Base-by-base conservation (phyloP, 2,797 vertebrate genomes). In the Austrolebias charrua region DNA sequence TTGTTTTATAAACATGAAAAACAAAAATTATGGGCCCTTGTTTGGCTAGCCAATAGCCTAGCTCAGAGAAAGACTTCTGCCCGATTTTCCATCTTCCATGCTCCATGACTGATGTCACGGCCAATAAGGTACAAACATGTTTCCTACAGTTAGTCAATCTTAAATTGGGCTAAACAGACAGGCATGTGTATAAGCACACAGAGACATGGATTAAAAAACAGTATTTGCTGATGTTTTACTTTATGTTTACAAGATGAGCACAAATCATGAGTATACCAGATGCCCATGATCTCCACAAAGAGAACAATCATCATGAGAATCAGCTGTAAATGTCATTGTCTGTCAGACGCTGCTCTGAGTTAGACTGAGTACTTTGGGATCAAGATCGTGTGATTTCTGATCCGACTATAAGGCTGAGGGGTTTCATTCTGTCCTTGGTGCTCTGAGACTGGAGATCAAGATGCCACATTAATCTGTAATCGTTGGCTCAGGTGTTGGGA, bases 401-500 rank as follows among this genome's bases (percentile, higher is more conserved):
- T 80, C 78, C 60, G 0, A 10, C 72, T 52, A 61, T 63, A 56
- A 79, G 53, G 63, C 71, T 1, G 52, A 24, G 60, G 50, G 63
- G 71, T 63, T 83, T 82, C 65, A 76, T 77, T 63, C 74, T 5
- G 61, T 64, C 80, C 83, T 73, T 81, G 76, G 67, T 75, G 75
- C 80, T 78, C 70, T 9, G 66, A 85, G 78, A 79, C 69, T n/a
- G 8, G 71, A 76, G 81, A 87, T 82, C 80, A 74, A 75, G 83
- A 82, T 57, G 69, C 11, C 13, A 78, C 73, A 79, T 87, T 85
- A 79, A 86, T 88, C 78, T 78, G 62, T 82, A 81, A 86, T 81
- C 74, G 56, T 51, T 49, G 75, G 75, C 85, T 87, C 86, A 85
- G 87, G 84, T 86, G 87, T 76, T 56, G 70, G 73, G 78, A 82